phyloP scores from a whole-genome alignment of 2,888 invertebrate genomes.

The Amblyteles armatorius region DNA sequence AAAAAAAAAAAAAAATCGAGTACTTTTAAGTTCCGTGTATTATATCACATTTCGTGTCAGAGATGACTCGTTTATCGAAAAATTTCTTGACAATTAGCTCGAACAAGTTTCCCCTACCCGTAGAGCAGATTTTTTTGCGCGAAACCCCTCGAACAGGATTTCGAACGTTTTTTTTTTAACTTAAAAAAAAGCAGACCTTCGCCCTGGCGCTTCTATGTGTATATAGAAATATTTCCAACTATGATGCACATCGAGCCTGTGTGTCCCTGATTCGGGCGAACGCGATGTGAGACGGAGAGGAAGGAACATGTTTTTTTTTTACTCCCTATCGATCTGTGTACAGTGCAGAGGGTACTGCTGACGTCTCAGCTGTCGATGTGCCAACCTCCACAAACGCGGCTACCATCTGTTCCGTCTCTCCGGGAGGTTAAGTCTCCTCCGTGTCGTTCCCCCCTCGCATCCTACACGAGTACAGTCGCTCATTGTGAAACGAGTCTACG shows the following conservation, averaged over 20 bases:
- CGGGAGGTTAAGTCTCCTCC: background rate
- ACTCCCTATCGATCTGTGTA: conserved; percentile 56
- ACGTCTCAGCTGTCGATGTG: conserved; percentile 65
- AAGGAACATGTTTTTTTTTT: background rate
- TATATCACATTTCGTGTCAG: background rate
- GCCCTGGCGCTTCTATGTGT: too few species aligned
- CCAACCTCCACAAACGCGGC: conserved; percentile 44
- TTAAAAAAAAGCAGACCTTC: too few species aligned
- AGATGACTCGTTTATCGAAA: background rate
- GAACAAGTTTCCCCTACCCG: too few species aligned
- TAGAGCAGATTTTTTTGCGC: background rate
- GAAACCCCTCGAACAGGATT: background rate
- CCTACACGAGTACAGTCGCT: background rate
- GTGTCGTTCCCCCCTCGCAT: background rate
- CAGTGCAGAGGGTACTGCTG: conserved; percentile 25
- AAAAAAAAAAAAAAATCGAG: background rate
- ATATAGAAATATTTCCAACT: too few species aligned
- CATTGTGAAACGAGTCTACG: too few species aligned
- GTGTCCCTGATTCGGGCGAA: background rate
- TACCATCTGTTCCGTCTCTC: conserved; percentile 65
- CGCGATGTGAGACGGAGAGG: background rate
- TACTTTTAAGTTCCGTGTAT: background rate
- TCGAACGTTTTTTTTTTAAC: background rate
- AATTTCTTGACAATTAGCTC: background rate
- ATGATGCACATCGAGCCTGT: too few species aligned